Percentiles rank a stretch among this genome's conserved stretches.
These are phyloP conservation scores for Strix uralensis DNA, from an alignment of 2,113 vertebrate species.

Conservation along the genomic window DNA sequence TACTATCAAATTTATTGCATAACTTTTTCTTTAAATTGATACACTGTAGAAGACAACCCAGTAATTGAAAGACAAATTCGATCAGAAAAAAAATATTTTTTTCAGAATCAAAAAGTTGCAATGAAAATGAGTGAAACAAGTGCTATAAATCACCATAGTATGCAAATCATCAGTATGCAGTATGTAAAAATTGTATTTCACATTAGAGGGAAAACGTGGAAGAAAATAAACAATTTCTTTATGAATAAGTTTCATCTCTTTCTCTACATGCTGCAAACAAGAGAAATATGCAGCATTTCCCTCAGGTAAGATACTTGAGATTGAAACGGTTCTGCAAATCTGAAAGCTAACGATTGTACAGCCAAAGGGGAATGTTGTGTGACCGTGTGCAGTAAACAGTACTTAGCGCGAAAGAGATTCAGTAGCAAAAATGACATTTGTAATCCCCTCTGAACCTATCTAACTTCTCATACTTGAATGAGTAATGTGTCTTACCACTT, in stretches of 20 bases:
- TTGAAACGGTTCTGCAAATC: background rate
- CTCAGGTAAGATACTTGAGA: background rate
- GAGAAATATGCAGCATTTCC: background rate
- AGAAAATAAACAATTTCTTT: background rate
- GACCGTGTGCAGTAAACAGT: background rate
- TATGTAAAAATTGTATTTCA: background rate
- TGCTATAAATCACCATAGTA: background rate
- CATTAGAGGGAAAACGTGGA: background rate
- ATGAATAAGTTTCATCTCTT: background rate
- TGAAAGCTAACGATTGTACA: background rate
- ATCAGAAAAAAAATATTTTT: background rate
- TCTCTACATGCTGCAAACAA: background rate
- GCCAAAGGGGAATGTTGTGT: background rate
- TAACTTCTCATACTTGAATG: background rate
- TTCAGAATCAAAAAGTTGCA: background rate
- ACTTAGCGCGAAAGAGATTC: background rate
- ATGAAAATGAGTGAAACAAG: background rate
- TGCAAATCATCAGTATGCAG: background rate
- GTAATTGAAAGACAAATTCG: background rate
- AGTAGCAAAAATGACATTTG: background rate
- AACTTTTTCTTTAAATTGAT: background rate
- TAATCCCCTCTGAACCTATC: background rate
- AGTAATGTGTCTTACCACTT: background rate
- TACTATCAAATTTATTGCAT: background rate
- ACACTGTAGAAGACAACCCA: background rate